A percentile compares a stretch with the other conserved stretches of the same genome.
phyloP scores from a whole-genome alignment of 2,797 vertebrate species.

The Iguana delicatissima region DNA sequence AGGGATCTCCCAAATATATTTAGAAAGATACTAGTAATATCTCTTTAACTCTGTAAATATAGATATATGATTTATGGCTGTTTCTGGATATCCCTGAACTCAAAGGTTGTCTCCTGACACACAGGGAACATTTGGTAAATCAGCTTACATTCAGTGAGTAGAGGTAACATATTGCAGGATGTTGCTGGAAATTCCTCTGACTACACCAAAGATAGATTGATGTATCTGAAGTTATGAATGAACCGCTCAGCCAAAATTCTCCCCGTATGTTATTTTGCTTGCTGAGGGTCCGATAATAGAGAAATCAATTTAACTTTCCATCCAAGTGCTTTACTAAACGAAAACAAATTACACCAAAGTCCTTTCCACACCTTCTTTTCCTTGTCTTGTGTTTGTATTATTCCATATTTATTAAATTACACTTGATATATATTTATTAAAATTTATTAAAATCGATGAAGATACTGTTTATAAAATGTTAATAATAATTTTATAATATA shows the following conservation, averaged over 20 bases:
- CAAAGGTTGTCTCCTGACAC: background rate
- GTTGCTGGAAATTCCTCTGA: background rate
- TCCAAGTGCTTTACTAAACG: background rate
- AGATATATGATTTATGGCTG: background rate
- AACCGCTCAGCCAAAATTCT: background rate
- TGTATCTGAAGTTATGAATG: background rate
- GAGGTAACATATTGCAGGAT: background rate
- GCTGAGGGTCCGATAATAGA: background rate
- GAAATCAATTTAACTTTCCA: background rate
- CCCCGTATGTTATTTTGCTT: background rate
- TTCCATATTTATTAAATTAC: no score
- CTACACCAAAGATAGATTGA: background rate
- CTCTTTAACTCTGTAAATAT: background rate
- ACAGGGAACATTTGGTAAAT: background rate
- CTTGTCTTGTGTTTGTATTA: background rate
- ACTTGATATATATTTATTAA: no score
- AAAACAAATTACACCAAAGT: background rate
- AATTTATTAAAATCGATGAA: no score
- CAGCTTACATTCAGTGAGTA: background rate
- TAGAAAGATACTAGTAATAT: conserved; percentile 19
- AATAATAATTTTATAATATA: no score
- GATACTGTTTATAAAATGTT: no score
- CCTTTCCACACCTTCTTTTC: background rate
- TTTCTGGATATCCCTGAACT: background rate
- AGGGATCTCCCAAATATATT: conserved; percentile 34